phyloP scores from a whole-genome alignment of 2,888 invertebrate genomes.

The Micoletzkya japonica region DNA sequence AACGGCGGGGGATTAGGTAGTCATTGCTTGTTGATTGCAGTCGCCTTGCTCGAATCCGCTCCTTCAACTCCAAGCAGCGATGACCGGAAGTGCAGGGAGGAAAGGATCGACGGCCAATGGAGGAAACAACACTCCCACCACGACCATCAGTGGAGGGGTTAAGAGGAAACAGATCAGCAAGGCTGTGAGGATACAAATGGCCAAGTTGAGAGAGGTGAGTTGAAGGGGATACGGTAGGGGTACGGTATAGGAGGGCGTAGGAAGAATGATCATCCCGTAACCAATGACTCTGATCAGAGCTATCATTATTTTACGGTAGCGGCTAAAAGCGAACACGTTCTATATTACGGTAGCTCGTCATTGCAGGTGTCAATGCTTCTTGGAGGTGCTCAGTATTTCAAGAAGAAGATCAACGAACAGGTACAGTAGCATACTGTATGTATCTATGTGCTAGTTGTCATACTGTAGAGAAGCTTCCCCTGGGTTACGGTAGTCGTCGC shows the following conservation, averaged over 20 bases:
- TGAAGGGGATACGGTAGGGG: neutral
- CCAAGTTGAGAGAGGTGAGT: constrained; percentile 46
- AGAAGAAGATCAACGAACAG: constrained; percentile 55
- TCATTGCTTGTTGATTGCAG: too few species aligned
- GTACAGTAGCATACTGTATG: too few species aligned
- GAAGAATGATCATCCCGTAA: too few species aligned
- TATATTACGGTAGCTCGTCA: too few species aligned
- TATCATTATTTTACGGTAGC: too few species aligned
- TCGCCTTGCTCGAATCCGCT: constrained; percentile 8
- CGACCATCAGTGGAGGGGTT: neutral
- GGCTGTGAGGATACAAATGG: constrained; percentile 49
- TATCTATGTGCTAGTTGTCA: too few species aligned
- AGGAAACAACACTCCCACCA: neutral
- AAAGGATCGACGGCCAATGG: neutral
- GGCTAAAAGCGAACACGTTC: too few species aligned
- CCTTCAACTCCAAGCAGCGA: neutral
- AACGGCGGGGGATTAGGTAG: too few species aligned
- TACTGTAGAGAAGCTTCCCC: too few species aligned
- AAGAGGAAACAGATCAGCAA: constrained; percentile 33
- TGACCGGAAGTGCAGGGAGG: neutral
- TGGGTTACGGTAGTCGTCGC: too few species aligned
- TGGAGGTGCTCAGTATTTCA: constrained; percentile 61
- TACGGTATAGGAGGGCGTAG: too few species aligned
- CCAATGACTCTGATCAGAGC: too few species aligned
- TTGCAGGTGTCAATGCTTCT: constrained; percentile 43